These are phyloP conservation scores for Latrodectus elegans DNA, from an alignment of 2,888 invertebrate genomes.

Conservation along the genomic window DNA sequence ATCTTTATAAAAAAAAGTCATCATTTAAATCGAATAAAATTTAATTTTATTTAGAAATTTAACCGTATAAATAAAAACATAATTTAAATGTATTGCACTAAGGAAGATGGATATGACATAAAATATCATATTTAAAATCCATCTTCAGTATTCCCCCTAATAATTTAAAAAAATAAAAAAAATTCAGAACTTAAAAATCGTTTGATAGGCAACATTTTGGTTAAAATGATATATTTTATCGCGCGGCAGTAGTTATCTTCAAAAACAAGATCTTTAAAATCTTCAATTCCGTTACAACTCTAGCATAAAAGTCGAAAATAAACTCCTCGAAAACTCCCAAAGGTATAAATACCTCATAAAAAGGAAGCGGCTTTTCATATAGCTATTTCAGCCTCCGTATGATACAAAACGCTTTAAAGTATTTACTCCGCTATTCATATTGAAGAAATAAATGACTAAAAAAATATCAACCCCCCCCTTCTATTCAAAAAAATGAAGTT, in stretches of 20 bases:
- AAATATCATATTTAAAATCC: no score
- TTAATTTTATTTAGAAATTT: no score
- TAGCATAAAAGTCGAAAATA: slow-evolving; percentile 5
- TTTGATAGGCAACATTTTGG: no score
- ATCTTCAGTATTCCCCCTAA: no score
- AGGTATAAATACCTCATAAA: slow-evolving; percentile 14
- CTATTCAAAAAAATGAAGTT: neutral
- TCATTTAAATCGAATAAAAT: no score
- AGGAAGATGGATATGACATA: no score
- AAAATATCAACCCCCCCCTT: slow-evolving; percentile 7
- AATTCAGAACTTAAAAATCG: no score
- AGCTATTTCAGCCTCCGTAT: slow-evolving; percentile 22
- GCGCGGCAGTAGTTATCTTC: neutral
- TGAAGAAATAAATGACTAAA: slow-evolving; percentile 10
- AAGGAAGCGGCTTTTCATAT: slow-evolving; percentile 19
- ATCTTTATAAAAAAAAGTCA: no score
- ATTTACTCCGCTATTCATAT: slow-evolving; percentile 42
- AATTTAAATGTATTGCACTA: no score
- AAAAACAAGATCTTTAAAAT: neutral
- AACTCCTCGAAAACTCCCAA: neutral
- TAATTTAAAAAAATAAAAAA: no score
- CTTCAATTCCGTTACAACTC: neutral
- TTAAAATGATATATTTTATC: neutral
- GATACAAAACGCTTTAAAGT: slow-evolving; percentile 53
- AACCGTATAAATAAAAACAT: no score